Conservation (phyloP, 2,113 vertebrate species). For the Gobiocypris rarus region DNA sequence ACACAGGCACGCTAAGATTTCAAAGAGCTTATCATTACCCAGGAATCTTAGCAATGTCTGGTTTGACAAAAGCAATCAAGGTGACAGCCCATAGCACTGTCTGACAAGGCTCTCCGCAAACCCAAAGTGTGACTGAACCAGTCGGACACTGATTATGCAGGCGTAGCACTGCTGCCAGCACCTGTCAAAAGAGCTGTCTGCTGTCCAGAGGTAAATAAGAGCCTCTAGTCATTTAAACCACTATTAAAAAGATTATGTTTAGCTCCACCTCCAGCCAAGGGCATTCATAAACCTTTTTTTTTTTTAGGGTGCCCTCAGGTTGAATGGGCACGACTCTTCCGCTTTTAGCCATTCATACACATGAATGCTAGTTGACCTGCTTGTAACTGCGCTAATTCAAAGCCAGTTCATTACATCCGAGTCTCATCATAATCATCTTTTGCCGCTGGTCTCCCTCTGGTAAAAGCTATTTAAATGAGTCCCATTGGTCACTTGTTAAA, state of each 20-base stretch:
- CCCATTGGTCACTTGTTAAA: constrained; percentile 49
- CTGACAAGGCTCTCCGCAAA: constrained; percentile 21
- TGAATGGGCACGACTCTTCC: neutral
- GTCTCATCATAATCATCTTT: constrained; percentile 38
- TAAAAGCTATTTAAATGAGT: constrained; percentile 54
- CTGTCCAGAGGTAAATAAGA: constrained; percentile 48
- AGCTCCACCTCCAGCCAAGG: constrained; percentile 3
- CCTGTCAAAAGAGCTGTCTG: constrained; percentile 47
- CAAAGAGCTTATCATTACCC: constrained; percentile 46
- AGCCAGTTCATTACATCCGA: constrained; percentile 40
- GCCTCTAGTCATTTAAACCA: constrained; percentile 50
- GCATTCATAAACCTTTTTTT: constrained; percentile 13
- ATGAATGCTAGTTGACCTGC: constrained; percentile 36
- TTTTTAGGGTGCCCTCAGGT: neutral
- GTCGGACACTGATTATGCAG: constrained; percentile 48
- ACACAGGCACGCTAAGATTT: constrained; percentile 7
- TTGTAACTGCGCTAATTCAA: constrained; percentile 43
- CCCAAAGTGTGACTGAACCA: constrained; percentile 36
- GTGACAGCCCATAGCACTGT: constrained; percentile 45
- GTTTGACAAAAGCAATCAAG: constrained; percentile 46
- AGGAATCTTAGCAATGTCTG: constrained; percentile 38
- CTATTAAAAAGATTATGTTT: constrained; percentile 36
- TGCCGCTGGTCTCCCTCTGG: constrained; percentile 45
- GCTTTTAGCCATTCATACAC: constrained; percentile 4
- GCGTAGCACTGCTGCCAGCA: constrained; percentile 40